A percentile compares a stretch with the other conserved stretches of the same genome.
Evolutionary conservation across 1,140 invertebrate genomes (phyloP).

Genomic region (Rhyacophila brunnea): DNA sequence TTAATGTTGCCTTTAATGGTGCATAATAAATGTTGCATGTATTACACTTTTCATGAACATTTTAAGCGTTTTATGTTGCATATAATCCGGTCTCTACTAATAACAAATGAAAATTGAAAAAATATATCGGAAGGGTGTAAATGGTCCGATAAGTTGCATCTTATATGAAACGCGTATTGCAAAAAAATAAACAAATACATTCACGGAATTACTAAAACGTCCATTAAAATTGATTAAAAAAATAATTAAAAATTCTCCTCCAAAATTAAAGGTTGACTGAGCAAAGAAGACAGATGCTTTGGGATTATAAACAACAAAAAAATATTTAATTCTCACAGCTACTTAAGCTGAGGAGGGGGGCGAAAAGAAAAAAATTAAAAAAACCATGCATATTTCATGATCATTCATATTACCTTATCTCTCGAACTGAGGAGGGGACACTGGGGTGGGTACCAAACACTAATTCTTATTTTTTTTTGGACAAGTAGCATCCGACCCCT

Average conservation of each 20-base stretch:
- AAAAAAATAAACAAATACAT: constrained; percentile 14
- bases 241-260: constrained; percentile 34
- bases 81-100: no score
- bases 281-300: constrained; percentile 33
- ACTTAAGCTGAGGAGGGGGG: constrained; percentile 23
- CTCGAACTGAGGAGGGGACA: constrained; percentile 9
- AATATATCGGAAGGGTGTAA: no score
- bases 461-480: constrained; percentile 35
- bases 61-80: no score
- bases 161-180: no score
- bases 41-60: no score
- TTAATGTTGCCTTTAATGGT: no score
- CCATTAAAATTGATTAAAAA: constrained; percentile 36
- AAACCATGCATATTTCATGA: constrained; percentile 36
- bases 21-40: no score
- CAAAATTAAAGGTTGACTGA: constrained; percentile 16
- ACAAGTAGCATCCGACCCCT: constrained; percentile 20
- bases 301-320: constrained; percentile 35
- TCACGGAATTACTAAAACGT: constrained; percentile 21
- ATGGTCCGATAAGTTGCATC: no score
- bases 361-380: constrained; percentile 31
- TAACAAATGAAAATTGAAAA: no score
- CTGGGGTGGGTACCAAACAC: constrained; percentile 21
- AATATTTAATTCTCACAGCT: constrained; percentile 32
- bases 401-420: constrained; percentile 35